Percentiles rank a stretch among this genome's conserved stretches.
phyloP scores from a whole-genome alignment of 2,113 vertebrate genomes.

The Prochilodus magdalenae region DNA sequence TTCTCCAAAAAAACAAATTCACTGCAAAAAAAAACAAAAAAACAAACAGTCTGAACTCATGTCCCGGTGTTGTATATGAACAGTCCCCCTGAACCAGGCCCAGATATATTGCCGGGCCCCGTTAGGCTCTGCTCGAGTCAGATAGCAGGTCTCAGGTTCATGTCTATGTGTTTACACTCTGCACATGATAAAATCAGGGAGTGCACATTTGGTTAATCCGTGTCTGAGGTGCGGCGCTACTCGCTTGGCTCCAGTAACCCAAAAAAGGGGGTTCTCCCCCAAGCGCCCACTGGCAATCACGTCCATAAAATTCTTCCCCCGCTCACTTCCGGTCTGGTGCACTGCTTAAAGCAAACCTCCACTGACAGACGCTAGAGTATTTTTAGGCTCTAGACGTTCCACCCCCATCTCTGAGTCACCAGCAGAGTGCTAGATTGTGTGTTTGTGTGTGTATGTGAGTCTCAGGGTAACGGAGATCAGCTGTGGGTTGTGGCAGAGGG shows the following conservation, averaged over 20 bases:
- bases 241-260: slow-evolving; percentile 8
- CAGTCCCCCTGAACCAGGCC: no score
- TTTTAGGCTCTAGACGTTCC: slow-evolving; percentile 58
- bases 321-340: slow-evolving; percentile 43
- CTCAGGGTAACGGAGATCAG: slow-evolving; percentile 14
- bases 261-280: slow-evolving; percentile 25
- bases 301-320: slow-evolving; percentile 33
- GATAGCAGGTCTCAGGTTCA: no score
- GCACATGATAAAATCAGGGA: background rate
- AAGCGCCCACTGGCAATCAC: background rate
- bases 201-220: slow-evolving; percentile 5
- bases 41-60: no score
- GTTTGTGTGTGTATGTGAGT: slow-evolving; percentile 18
- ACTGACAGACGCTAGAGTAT: slow-evolving; percentile 56
- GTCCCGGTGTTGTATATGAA: no score
- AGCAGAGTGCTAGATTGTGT: slow-evolving; percentile 9
- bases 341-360: slow-evolving; percentile 39
- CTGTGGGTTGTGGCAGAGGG: slow-evolving; percentile 27
- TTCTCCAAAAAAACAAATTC: no score
- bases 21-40: no score
- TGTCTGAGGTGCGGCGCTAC: background rate
- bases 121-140: no score
- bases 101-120: no score
- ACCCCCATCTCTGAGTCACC: slow-evolving; percentile 57
- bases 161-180: background rate